Percentiles rank a stretch among this genome's conserved stretches.
These are phyloP conservation scores for Probosciger aterrimus DNA, from an alignment of 2,113 vertebrate species.

Conservation along the genomic window DNA sequence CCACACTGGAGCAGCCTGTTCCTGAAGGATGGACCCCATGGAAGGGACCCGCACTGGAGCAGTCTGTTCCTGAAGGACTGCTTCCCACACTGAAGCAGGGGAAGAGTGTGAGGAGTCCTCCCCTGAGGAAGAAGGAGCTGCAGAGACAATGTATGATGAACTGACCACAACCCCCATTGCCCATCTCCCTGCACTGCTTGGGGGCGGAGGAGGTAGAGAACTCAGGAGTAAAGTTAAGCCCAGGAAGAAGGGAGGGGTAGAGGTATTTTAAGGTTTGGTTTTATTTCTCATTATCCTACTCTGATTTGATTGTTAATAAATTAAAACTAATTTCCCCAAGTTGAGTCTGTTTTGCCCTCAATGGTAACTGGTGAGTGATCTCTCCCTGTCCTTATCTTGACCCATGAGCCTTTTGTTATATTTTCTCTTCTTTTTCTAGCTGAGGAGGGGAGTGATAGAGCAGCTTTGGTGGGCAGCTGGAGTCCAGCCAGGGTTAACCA, in stretches of 20 bases:
- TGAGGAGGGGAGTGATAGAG: background rate
- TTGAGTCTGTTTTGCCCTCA: background rate
- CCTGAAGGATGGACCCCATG: background rate
- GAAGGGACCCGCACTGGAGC: accelerated
- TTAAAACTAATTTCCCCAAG: background rate
- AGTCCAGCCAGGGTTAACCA: background rate
- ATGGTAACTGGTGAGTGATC: background rate
- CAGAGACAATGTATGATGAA: background rate
- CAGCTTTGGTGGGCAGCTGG: background rate
- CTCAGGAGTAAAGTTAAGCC: background rate
- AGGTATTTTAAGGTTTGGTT: background rate
- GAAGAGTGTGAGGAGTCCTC: background rate
- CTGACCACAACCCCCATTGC: background rate
- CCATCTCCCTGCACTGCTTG: accelerated
- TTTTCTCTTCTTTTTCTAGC: background rate
- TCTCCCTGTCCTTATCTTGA: background rate
- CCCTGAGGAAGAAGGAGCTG: background rate
- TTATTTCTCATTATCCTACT: background rate
- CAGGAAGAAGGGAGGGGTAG: background rate
- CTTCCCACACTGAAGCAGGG: background rate
- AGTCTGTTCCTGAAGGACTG: background rate
- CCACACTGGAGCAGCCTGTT: background rate
- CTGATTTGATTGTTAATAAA: background rate
- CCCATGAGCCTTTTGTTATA: background rate
- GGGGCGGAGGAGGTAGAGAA: background rate